These are phyloP conservation scores for Aphis craccivora DNA, from an alignment of 1,140 invertebrate genomes.

Conservation along the genomic window DNA sequence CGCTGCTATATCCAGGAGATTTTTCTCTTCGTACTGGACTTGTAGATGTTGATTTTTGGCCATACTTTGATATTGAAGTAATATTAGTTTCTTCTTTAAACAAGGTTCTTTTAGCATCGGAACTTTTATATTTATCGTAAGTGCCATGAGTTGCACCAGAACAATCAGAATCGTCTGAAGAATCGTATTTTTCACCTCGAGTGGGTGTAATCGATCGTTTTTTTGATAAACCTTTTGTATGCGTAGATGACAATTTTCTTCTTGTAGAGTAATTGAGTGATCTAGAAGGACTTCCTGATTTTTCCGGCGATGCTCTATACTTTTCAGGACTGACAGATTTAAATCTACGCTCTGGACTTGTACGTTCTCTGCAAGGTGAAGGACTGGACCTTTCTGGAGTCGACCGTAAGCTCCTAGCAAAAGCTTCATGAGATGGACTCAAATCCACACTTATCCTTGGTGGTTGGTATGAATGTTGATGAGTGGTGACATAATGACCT, in stretches of 20 bases:
- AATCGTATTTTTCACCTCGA: slow-evolving; percentile 23
- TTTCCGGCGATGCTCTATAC: slow-evolving; percentile 29
- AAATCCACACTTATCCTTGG: slow-evolving; percentile 68
- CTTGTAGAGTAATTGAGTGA: background rate
- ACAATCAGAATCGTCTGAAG: slow-evolving; percentile 55
- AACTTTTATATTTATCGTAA: slow-evolving; percentile 15
- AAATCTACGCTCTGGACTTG: slow-evolving; percentile 64
- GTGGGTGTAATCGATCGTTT: slow-evolving; percentile 51
- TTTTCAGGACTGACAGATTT: slow-evolving; percentile 50
- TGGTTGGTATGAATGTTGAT: slow-evolving; percentile 68
- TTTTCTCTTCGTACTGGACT: slow-evolving; percentile 60
- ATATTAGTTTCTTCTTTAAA: slow-evolving; percentile 43
- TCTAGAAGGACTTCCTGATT: slow-evolving; percentile 37
- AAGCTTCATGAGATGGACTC: slow-evolving; percentile 75
- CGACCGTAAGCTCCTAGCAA: slow-evolving; percentile 73
- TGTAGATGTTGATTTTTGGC: slow-evolving; percentile 41
- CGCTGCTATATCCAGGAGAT: slow-evolving; percentile 63
- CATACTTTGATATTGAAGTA: slow-evolving; percentile 35
- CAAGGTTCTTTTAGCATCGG: slow-evolving; percentile 34
- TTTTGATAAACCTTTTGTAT: slow-evolving; percentile 49
- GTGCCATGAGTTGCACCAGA: slow-evolving; percentile 49
- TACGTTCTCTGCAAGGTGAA: slow-evolving; percentile 65
- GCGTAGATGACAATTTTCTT: slow-evolving; percentile 41
- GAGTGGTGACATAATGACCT: slow-evolving; percentile 70
- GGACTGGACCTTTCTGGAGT: slow-evolving; percentile 66